These are phyloP conservation scores for Odontomachus brunneus DNA, from an alignment of 1,140 invertebrate species.

Conservation along the genomic window DNA sequence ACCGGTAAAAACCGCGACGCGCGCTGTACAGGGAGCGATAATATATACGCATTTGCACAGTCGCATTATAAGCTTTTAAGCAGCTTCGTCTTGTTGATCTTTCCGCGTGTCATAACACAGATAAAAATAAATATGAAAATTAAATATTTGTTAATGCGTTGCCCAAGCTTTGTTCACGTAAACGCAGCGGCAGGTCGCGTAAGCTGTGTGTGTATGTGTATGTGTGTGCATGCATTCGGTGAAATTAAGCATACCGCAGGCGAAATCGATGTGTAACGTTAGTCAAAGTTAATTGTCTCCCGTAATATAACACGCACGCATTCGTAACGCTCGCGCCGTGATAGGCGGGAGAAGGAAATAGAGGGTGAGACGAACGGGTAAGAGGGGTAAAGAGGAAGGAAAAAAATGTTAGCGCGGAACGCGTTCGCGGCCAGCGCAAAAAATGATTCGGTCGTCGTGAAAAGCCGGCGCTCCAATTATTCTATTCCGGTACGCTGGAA, in stretches of 20 bases:
- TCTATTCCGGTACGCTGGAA: slow-evolving; percentile 24
- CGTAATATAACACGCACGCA: too few species aligned
- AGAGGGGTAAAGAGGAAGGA: too few species aligned
- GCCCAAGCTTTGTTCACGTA: neutral
- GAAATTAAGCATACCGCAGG: too few species aligned
- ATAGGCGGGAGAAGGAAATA: too few species aligned
- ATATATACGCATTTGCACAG: neutral
- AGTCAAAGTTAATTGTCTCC: too few species aligned
- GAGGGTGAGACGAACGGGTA: too few species aligned
- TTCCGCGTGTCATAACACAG: neutral
- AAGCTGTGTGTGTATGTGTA: too few species aligned
- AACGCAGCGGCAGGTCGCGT: too few species aligned
- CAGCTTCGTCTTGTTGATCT: neutral
- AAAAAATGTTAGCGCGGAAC: neutral
- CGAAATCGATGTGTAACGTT: too few species aligned
- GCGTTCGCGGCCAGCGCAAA: neutral
- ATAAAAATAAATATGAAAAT: slow-evolving; percentile 20
- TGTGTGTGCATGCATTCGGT: neutral
- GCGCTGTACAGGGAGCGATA: too few species aligned
- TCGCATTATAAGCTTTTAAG: slow-evolving; percentile 8
- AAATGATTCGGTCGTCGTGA: slow-evolving; percentile 34
- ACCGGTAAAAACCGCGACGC: slow-evolving; percentile 10
- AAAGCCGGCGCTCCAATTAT: slow-evolving; percentile 47
- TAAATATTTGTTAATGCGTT: neutral
- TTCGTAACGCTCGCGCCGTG: too few species aligned